Conservation (phyloP, 2,113 vertebrate species). For the Spizaetus ornatus region DNA sequence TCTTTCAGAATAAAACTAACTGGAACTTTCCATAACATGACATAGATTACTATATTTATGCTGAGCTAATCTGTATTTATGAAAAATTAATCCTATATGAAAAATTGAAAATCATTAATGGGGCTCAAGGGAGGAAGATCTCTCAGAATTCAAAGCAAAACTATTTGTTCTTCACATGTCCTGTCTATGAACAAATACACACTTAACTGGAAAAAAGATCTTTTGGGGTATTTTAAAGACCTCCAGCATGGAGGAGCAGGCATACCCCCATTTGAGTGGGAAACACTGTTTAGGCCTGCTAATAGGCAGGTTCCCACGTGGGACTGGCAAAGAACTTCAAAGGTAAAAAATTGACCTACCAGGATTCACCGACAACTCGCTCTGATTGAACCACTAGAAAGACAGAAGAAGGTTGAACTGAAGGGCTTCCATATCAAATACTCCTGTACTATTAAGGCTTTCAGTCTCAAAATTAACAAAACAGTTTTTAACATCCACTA, state of each 20-base stretch:
- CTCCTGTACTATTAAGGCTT: neutral
- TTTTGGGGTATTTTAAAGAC: neutral
- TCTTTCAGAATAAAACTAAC: neutral
- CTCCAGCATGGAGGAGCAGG: neutral
- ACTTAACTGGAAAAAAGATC: neutral
- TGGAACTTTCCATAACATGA: neutral
- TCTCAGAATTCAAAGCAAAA: neutral
- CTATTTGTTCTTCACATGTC: neutral
- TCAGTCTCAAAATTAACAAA: neutral
- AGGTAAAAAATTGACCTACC: neutral
- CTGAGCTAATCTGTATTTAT: neutral
- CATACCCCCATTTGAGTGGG: neutral
- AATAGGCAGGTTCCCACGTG: accelerated
- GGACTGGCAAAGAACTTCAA: neutral
- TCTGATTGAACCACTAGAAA: neutral
- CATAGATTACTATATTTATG: neutral
- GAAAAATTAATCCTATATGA: neutral
- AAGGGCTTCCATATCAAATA: neutral
- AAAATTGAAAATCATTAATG: neutral
- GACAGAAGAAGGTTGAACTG: neutral
- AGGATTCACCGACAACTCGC: neutral
- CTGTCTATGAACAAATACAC: neutral
- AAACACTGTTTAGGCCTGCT: neutral
- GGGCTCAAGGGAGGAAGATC: neutral
- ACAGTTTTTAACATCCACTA: neutral